Conservation (phyloP, 2,797 vertebrate species). For the Setipinna tenuifilis region DNA sequence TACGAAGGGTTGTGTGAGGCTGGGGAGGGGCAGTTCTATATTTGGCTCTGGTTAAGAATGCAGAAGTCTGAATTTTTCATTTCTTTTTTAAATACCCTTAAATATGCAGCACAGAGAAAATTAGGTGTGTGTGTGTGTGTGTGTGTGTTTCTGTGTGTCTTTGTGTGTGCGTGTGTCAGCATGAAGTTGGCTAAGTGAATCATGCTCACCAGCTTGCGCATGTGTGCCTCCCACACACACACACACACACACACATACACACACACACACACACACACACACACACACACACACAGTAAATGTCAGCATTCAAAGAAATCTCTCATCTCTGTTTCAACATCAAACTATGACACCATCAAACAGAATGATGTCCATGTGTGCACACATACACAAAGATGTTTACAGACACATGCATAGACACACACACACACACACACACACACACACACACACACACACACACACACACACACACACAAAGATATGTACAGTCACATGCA, state of each 20-base stretch:
- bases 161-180: not conserved
- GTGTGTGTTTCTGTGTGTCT: not conserved
- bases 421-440: not conserved
- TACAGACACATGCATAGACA: not conserved
- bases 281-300: not conserved
- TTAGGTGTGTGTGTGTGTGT: not conserved
- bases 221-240: not conserved
- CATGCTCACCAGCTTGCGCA: not conserved
- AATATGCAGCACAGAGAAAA: constrained; percentile 4
- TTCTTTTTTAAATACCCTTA: not conserved
- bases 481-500: not conserved
- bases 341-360: constrained; percentile 21
- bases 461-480: not conserved
- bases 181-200: not conserved
- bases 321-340: constrained; percentile 23
- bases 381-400: not conserved
- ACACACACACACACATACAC: too few relatives aligned
- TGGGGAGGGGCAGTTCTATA: not conserved
- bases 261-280: not conserved
- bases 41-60: constrained; percentile 4
- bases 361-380: not conserved
- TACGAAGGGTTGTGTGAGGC: too few relatives aligned
- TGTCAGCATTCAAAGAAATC: constrained; percentile 12
- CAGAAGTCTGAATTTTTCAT: not conserved
- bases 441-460: not conserved